Percentiles rank a stretch among this genome's conserved stretches.
phyloP scores from a whole-genome alignment of 2,888 invertebrate species.

The Cryptosula pallasiana region DNA sequence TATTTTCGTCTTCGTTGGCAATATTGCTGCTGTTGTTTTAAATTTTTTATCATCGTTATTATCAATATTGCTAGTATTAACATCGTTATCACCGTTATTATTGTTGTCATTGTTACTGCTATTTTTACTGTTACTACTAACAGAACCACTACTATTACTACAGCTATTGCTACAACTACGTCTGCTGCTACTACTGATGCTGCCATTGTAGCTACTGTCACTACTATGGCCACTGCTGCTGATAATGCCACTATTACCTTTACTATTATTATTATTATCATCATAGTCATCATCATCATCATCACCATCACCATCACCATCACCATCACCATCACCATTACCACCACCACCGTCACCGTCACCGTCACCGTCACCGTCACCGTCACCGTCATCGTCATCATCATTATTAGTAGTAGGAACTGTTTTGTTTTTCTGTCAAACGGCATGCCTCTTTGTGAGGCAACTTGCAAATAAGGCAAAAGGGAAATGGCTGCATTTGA shows the following conservation, averaged over 20 bases:
- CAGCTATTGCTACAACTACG: background rate
- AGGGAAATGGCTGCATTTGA: no score
- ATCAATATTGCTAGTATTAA: constrained; percentile 1
- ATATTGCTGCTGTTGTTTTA: background rate
- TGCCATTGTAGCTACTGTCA: background rate
- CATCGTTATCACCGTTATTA: background rate
- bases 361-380: no score
- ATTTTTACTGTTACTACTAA: background rate
- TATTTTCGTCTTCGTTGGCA: background rate
- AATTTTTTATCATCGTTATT: background rate
- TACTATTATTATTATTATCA: constrained; percentile 13
- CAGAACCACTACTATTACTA: constrained; percentile 3
- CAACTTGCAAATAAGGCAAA: no score
- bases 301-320: no score
- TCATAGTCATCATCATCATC: no score
- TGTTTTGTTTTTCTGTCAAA: no score
- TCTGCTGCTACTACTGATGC: constrained; percentile 14
- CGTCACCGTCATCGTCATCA: no score
- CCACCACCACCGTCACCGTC: no score
- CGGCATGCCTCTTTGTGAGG: no score
- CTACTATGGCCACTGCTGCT: constrained; percentile 9
- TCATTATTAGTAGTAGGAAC: no score
- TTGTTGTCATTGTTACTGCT: constrained; percentile 1
- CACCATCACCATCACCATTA: no score
- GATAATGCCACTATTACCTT: background rate